Conservation (phyloP, 2,888 invertebrate species). For the Calameuta idolon region DNA sequence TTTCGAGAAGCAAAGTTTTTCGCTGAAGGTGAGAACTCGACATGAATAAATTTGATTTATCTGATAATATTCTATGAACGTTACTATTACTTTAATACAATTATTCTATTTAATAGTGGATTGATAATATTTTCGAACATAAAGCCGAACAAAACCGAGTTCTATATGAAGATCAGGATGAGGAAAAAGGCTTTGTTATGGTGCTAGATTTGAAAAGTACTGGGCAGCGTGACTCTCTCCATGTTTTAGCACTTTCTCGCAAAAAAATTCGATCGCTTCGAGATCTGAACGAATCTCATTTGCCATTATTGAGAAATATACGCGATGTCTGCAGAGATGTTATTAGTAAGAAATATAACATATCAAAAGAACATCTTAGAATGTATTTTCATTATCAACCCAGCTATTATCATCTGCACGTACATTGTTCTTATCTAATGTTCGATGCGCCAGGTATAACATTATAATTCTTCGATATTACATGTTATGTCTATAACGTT, state of each 20-base stretch:
- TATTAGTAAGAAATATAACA: slow-evolving; percentile 80
- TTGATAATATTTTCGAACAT: slow-evolving; percentile 94
- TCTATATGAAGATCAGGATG: slow-evolving; percentile 83
- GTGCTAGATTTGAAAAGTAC: slow-evolving; percentile 98
- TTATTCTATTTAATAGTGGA: slow-evolving; percentile 78
- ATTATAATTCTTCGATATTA: slow-evolving; percentile 10
- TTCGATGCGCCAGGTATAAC: slow-evolving; percentile 79
- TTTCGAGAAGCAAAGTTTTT: slow-evolving; percentile 80
- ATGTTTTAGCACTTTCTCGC: slow-evolving; percentile 85
- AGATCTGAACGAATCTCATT: slow-evolving; percentile 81
- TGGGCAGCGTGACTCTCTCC: slow-evolving; percentile 82
- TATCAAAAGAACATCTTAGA: slow-evolving; percentile 79
- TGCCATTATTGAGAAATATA: slow-evolving; percentile 87
- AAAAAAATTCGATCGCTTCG: slow-evolving; percentile 84
- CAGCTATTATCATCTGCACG: slow-evolving; percentile 95
- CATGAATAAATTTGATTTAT: slow-evolving; percentile 26
- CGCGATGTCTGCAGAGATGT: slow-evolving; percentile 78
- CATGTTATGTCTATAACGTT: neutral
- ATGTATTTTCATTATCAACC: slow-evolving; percentile 96
- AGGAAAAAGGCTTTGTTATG: slow-evolving; percentile 86
- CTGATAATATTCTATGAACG: neutral
- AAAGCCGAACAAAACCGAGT: slow-evolving; percentile 91
- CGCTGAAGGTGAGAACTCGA: slow-evolving; percentile 75
- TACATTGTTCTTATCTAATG: slow-evolving; percentile 88
- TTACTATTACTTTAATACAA: neutral